Conservation (phyloP, 2,113 vertebrate genomes). For the Stigmatopora argus region DNA sequence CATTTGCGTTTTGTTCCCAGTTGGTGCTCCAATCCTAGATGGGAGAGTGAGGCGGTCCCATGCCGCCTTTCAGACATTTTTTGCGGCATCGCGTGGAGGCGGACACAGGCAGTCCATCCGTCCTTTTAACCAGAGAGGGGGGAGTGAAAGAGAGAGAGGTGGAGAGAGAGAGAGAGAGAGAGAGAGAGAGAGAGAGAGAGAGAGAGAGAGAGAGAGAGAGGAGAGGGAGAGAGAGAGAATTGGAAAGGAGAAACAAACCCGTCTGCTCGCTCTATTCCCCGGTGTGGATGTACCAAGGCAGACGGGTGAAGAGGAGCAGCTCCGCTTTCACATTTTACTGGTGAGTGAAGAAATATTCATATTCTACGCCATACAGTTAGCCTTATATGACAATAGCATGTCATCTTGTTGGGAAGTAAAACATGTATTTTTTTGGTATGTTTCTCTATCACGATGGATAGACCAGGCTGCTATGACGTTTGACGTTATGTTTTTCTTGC, state of each 20-base stretch:
- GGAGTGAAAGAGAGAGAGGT: not conserved
- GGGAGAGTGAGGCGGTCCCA: conserved; percentile 19
- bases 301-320: conserved; percentile 56
- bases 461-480: not conserved
- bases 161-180: not conserved
- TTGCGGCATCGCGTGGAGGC: conserved; percentile 31
- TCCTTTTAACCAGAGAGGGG: conserved; percentile 10
- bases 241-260: conserved; percentile 45
- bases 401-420: not conserved
- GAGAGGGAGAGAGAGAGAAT: conserved; percentile 22
- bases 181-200: not conserved
- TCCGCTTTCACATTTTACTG: conserved; percentile 45
- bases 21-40: conserved; percentile 1
- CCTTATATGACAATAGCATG: conserved; percentile 2
- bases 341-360: conserved; percentile 50
- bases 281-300: conserved; percentile 69
- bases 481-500: conserved; percentile 4
- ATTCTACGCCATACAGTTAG: not conserved
- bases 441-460: not conserved
- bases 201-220: conserved; percentile 1
- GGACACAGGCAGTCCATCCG: conserved; percentile 25
- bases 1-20: conserved; percentile 8
- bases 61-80: conserved; percentile 33
- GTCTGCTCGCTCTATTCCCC: conserved; percentile 75
- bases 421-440: not conserved